Conservation (phyloP, 2,888 invertebrate genomes). For the Trichopria drosophilae region DNA sequence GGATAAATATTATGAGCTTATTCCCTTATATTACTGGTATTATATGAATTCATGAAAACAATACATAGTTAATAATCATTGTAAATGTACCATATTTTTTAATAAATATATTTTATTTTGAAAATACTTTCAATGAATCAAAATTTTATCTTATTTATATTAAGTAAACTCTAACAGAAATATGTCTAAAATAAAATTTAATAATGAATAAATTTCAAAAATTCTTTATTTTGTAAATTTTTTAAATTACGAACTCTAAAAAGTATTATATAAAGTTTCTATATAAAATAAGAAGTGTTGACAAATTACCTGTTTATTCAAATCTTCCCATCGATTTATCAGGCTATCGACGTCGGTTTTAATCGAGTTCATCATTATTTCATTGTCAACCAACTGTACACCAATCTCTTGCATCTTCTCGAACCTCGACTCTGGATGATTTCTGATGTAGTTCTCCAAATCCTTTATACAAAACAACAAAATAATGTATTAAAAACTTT, state of each 20-base stretch:
- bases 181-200: too few species aligned
- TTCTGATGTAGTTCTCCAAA: conserved; percentile 77
- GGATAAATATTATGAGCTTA: too few species aligned
- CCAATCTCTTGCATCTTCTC: conserved; percentile 77
- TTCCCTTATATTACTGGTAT: too few species aligned
- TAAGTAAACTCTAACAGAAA: too few species aligned
- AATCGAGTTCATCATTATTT: conserved; percentile 73
- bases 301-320: conserved; percentile 70
- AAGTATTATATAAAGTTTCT: not conserved
- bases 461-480: conserved; percentile 71
- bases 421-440: conserved; percentile 73
- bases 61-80: too few species aligned
- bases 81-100: too few species aligned
- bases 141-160: not conserved
- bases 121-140: too few species aligned
- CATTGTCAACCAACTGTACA: conserved; percentile 71
- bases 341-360: conserved; percentile 68
- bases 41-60: too few species aligned
- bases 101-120: too few species aligned
- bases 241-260: not conserved
- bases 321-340: conserved; percentile 67
- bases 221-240: conserved; percentile 5
- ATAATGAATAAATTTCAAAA: conserved; percentile 24
- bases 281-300: too few species aligned
- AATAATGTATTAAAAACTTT: too few species aligned